Evolutionary conservation across 1,140 invertebrate species (phyloP).

Genomic region (Lepidotrigona ventralis): DNA sequence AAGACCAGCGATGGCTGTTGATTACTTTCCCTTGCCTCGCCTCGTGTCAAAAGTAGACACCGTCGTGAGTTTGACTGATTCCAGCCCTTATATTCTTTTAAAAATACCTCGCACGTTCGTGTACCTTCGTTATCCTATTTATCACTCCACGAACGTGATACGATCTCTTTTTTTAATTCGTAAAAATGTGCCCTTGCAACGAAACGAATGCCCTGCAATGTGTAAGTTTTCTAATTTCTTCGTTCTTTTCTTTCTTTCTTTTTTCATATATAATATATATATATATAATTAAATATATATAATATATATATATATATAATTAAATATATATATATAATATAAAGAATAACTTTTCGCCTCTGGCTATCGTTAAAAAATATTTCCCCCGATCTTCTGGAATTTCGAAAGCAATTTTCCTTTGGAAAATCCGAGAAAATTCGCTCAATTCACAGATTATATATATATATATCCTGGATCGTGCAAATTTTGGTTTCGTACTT

Average conservation of each 20-base stretch:
- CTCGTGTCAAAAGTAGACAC: no score
- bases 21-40: not conserved
- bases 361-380: constrained; percentile 18
- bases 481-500: not conserved
- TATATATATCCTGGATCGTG: not conserved
- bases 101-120: not conserved
- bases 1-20: not conserved
- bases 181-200: not conserved
- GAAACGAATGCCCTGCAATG: no score
- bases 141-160: not conserved
- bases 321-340: no score
- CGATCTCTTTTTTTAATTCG: not conserved
- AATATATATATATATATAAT: no score
- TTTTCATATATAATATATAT: no score
- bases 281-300: no score
- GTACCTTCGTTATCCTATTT: not conserved
- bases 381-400: not conserved
- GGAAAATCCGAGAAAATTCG: not conserved
- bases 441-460: not conserved
- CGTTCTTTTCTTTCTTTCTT: no score
- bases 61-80: not conserved
- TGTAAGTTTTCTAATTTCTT: not conserved
- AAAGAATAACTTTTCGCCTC: not conserved
- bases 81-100: not conserved
- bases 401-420: not conserved